Evolutionary conservation across 2,113 vertebrate species (phyloP), one percentile per base, ranked within the genome.

Genomic region (Chelonoidis abingdonii): DNA sequence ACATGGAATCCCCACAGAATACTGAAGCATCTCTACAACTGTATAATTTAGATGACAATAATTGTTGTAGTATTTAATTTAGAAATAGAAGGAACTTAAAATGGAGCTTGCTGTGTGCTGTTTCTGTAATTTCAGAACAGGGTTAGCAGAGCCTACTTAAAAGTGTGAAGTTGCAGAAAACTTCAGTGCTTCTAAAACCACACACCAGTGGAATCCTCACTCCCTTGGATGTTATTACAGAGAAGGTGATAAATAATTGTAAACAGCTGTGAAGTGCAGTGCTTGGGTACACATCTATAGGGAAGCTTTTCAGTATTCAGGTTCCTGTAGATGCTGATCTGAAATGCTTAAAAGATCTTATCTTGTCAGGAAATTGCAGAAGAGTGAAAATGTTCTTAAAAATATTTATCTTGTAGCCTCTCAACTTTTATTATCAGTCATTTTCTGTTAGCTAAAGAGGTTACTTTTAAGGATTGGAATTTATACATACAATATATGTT

Each of bases 351-450:
- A 72, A 83, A 87, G 47, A 83, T 90, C 22, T 12, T 76, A 22
- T 83, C 86, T 94, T 81, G 44, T 88, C 54, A 89, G 56, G 80
- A 83, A 94, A 93, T 41, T 53, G 78, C 24, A 17, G 19, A 92
- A 86, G 79, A 62, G 10, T 86, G 35, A 89, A 8, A 38, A 65
- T 41, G 35, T 4, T 19, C 84, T 89, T 27, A 65, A 90, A 84
- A 82, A 27, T 8, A 44, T 44, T 76, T 76, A 78, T 47, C 75
- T 47, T 78, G 75, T 14, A 78, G 41, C 13, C 75, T 47, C 44
- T 78, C 6, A 44, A 29, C 41, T 47, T 72, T 72, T 72, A 78
- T 47, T 29, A 47, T 47, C 41, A 27, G 10, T 24, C 24, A 22
- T 1, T 76, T 44, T 78, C 21, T 78, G 75, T 12, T 78, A 13